Evolutionary conservation across 2,888 invertebrate species (phyloP).

Genomic region (Tetragonisca angustula): DNA sequence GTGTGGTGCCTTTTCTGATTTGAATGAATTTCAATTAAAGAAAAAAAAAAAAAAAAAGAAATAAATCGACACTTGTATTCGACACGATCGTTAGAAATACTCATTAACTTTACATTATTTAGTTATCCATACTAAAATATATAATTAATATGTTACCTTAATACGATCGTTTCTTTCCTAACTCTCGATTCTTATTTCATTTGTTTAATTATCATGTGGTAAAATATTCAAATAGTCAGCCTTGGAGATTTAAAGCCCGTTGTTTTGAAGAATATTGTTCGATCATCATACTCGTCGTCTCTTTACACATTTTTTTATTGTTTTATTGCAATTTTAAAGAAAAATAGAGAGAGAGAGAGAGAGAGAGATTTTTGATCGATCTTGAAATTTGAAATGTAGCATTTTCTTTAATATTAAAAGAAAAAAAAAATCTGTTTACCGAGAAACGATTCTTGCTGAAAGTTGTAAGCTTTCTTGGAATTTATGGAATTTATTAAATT

Average conservation of each 20-base stretch:
- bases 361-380: not conserved
- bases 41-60: conserved; percentile 25
- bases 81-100: conserved; percentile 37
- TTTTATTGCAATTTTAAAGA: not conserved
- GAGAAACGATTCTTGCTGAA: not conserved
- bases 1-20: not conserved
- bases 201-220: conserved; percentile 18
- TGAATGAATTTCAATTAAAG: not conserved
- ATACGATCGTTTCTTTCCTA: conserved; percentile 23
- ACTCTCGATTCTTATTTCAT: conserved; percentile 15
- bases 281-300: not conserved
- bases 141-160: conserved; percentile 17
- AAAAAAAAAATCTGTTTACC: too few species aligned
- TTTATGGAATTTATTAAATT: not conserved
- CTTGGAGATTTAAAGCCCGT: not conserved
- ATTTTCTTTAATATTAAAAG: too few species aligned
- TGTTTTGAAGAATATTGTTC: conserved; percentile 1
- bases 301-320: not conserved
- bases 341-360: not conserved
- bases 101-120: conserved; percentile 42
- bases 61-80: conserved; percentile 13
- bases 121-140: conserved; percentile 50
- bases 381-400: not conserved
- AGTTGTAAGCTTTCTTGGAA: not conserved
- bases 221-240: conserved; percentile 23